phyloP scores from a whole-genome alignment of 2,888 invertebrate genomes.

The Halocaridina rubra region DNA sequence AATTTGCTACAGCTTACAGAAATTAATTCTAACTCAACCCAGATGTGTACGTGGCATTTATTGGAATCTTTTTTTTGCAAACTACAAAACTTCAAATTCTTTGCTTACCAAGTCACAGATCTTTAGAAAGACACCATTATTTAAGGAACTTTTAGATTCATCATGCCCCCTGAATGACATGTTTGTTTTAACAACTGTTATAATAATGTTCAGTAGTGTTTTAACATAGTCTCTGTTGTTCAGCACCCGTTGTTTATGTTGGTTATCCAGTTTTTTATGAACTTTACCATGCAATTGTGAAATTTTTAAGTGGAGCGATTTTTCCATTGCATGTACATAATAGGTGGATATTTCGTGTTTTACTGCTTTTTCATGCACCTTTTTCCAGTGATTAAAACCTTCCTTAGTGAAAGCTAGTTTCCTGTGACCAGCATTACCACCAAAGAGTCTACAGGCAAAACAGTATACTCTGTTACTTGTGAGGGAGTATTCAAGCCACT shows the following conservation, averaged over 20 bases:
- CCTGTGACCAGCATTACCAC: background rate
- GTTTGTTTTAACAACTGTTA: background rate
- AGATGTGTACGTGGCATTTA: background rate
- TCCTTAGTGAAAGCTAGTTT: background rate
- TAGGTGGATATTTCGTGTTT: background rate
- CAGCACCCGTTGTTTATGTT: background rate
- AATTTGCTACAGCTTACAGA: background rate
- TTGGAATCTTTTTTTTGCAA: background rate
- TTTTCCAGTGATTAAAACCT: background rate
- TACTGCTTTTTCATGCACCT: background rate
- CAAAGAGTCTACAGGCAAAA: background rate
- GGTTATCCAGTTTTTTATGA: background rate
- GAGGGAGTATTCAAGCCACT: slow-evolving; percentile 12
- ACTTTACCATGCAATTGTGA: background rate
- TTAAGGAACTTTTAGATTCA: background rate
- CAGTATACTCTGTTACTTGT: too few relatives aligned
- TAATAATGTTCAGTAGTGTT: background rate
- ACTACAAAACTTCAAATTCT: background rate
- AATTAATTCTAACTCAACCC: background rate
- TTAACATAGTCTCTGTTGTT: background rate
- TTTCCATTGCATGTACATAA: background rate
- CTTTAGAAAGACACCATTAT: background rate
- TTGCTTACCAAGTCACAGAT: background rate
- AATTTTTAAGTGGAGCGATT: background rate
- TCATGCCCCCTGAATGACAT: background rate